Percentiles rank a stretch among this genome's conserved stretches.
Conservation (phyloP, 1,140 invertebrate species). For the Ladona fulva region DNA sequence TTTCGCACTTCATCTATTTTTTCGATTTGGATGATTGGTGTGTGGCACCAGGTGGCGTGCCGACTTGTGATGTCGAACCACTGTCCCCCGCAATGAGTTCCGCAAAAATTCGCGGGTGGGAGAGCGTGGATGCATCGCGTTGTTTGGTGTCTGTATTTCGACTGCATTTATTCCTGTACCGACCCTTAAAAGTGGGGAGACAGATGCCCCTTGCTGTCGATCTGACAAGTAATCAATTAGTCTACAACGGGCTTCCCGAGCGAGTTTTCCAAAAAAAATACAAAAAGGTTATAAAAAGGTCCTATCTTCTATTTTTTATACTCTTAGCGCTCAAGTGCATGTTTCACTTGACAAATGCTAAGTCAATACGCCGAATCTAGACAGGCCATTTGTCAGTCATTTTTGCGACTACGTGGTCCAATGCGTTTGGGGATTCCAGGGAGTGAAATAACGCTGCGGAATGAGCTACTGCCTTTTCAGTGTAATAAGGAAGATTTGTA, state of each 20-base stretch:
- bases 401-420: background rate
- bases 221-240: slow-evolving; percentile 3
- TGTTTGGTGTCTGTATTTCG: background rate
- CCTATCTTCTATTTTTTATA: background rate
- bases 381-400: background rate
- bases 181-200: background rate
- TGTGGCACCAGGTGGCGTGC: no score
- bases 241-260: background rate
- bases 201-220: background rate
- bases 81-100: no score
- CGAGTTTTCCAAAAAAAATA: background rate
- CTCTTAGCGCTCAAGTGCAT: background rate
- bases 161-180: background rate
- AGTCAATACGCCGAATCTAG: background rate
- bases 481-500: no score
- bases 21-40: no score
- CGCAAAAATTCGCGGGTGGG: no score
- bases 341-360: background rate
- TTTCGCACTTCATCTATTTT: no score
- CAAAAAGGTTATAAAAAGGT: background rate
- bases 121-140: background rate
- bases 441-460: no score
- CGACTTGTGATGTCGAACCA: no score
- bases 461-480: no score
- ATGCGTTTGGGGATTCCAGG: no score